Percentiles rank a stretch among this genome's conserved stretches.
Conservation (phyloP, 2,888 invertebrate species). For the Cryptus viduatorius region DNA sequence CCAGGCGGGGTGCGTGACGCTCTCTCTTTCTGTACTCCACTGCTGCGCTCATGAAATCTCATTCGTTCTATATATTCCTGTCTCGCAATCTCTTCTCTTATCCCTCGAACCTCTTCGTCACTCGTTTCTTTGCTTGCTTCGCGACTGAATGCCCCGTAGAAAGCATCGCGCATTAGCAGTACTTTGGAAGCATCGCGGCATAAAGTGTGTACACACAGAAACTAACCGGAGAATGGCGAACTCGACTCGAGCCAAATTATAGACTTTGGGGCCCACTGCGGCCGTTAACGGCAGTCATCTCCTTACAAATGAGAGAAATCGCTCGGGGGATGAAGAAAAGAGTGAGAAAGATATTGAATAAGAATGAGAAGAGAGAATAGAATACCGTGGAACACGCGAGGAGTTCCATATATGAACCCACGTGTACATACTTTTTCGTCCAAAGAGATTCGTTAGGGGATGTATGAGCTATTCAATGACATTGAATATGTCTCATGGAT, state of each 20-base stretch:
- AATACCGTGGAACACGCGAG: constrained; percentile 55
- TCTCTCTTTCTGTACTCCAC: constrained; percentile 47
- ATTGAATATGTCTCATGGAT: constrained; percentile 68
- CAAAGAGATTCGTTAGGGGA: constrained; percentile 69
- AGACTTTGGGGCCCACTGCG: constrained; percentile 78
- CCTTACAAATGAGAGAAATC: constrained; percentile 75
- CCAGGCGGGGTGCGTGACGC: constrained; percentile 80
- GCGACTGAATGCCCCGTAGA: constrained; percentile 60
- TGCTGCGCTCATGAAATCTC: constrained; percentile 61
- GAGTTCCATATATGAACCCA: constrained; percentile 18
- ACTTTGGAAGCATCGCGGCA: constrained; percentile 75
- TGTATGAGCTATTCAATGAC: constrained; percentile 73
- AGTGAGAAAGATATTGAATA: constrained; percentile 39
- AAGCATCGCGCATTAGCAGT: constrained; percentile 72
- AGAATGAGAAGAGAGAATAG: constrained; percentile 47
- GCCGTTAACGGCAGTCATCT: constrained; percentile 83
- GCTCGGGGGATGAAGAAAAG: constrained; percentile 60
- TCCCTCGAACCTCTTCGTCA: constrained; percentile 52
- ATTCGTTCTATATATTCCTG: constrained; percentile 62
- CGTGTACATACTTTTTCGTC: constrained; percentile 55
- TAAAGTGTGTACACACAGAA: constrained; percentile 74
- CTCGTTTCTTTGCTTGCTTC: constrained; percentile 58
- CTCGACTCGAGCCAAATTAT: constrained; percentile 81
- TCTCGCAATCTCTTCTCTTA: constrained; percentile 66
- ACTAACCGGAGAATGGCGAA: constrained; percentile 61